phyloP scores from a whole-genome alignment of 1,140 invertebrate species.

The Stenopsyche tienmushanensis region DNA sequence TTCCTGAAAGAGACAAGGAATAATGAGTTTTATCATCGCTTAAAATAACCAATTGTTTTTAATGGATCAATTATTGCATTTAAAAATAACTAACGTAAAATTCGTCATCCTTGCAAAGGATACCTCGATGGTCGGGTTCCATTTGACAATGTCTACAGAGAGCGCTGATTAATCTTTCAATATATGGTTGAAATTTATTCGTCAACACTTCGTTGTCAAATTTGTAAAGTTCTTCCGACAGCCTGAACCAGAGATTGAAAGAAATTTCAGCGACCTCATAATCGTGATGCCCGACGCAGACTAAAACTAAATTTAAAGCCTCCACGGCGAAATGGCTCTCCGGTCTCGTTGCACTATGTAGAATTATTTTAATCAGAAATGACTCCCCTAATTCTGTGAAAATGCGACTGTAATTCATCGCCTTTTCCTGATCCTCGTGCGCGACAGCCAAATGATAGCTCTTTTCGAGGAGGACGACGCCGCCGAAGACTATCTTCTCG shows the following conservation, averaged over 20 bases:
- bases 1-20: conserved; percentile 67
- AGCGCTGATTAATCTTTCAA: conserved; percentile 83
- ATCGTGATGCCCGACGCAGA: conserved; percentile 95
- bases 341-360: conserved; percentile 53
- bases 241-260: conserved; percentile 94
- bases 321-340: conserved; percentile 79
- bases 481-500: conserved; percentile 79
- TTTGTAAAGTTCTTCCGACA: conserved; percentile 93
- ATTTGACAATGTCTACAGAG: conserved; percentile 60
- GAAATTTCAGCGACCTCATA: conserved; percentile 98
- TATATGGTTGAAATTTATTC: conserved; percentile 81
- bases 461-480: conserved; percentile 77
- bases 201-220: conserved; percentile 79
- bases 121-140: conserved; percentile 65
- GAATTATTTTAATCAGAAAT: conserved; percentile 82
- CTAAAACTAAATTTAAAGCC: conserved; percentile 84
- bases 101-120: conserved; percentile 88
- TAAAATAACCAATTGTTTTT: no score
- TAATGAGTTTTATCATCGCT: no score
- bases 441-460: conserved; percentile 90
- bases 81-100: conserved; percentile 59
- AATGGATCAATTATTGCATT: no score
- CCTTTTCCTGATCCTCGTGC: conserved; percentile 88
- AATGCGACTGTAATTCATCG: conserved; percentile 89
- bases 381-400: conserved; percentile 94